Percentiles rank a stretch among this genome's conserved stretches.
Evolutionary conservation across 2,797 vertebrate genomes (phyloP).

Genomic region (Premnoplex brunnescens): DNA sequence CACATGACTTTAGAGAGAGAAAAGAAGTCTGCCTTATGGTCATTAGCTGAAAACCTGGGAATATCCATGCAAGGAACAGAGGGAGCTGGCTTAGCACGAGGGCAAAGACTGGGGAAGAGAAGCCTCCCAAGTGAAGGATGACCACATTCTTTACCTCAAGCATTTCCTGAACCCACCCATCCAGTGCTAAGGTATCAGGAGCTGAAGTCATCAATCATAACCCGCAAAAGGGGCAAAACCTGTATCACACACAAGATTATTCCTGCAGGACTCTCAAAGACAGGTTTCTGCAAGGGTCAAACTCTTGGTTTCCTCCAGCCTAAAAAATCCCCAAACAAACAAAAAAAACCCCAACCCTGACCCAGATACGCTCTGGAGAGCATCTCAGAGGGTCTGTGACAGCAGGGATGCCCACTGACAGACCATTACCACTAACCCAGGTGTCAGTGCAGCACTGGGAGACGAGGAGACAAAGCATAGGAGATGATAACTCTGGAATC

Average conservation of each 20-base stretch:
- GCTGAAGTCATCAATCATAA: neutral
- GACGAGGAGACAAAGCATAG: neutral
- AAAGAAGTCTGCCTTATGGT: neutral
- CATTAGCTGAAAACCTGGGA: neutral
- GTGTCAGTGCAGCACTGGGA: neutral
- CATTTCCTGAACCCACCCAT: neutral
- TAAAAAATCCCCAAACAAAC: neutral
- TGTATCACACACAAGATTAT: neutral
- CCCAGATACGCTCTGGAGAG: neutral
- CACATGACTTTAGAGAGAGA: neutral
- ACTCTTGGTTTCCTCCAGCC: neutral
- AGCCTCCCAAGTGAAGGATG: neutral
- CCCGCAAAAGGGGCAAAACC: neutral
- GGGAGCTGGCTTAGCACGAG: neutral
- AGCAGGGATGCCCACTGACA: neutral
- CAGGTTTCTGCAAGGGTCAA: neutral
- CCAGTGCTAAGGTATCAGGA: neutral
- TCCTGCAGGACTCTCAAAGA: neutral
- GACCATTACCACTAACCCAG: neutral
- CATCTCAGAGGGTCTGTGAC: neutral
- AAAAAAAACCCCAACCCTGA: neutral
- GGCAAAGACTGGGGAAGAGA: neutral
- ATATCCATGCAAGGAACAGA: rapidly evolving
- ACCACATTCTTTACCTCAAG: rapidly evolving
- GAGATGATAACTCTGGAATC: neutral